Percentiles rank a stretch among this genome's conserved stretches.
Conservation (phyloP, 2,797 vertebrate genomes). For the Toxotes lorentzi region DNA sequence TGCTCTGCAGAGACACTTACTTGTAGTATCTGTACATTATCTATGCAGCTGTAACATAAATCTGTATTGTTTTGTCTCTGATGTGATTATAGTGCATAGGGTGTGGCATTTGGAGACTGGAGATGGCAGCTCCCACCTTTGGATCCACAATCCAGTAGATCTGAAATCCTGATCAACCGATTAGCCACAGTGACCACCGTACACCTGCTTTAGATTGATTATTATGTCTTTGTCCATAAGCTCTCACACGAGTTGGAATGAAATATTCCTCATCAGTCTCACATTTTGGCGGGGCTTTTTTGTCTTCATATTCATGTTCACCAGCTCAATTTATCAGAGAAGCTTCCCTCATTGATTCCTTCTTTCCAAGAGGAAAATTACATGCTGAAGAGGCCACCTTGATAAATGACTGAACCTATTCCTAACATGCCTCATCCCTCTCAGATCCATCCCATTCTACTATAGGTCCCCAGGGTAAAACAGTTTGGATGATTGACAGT, state of each 20-base stretch:
- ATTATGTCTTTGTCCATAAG: background rate
- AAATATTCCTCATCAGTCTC: background rate
- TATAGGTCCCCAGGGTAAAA: background rate
- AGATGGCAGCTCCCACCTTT: too few species aligned
- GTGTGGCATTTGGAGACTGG: too few species aligned
- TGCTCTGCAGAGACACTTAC: background rate
- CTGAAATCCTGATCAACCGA: too few species aligned
- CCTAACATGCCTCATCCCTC: background rate
- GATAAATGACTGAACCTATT: constrained; percentile 1
- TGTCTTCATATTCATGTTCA: background rate
- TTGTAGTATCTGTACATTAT: too few species aligned
- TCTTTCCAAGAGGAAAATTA: background rate
- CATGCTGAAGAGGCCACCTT: background rate
- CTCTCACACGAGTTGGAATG: background rate
- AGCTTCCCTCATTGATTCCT: background rate
- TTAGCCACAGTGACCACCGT: too few species aligned
- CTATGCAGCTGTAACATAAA: background rate
- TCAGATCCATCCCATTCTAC: constrained; percentile 10
- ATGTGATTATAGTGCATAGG: too few species aligned
- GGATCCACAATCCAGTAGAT: too few species aligned
- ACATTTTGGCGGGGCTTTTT: background rate
- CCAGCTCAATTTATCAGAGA: background rate
- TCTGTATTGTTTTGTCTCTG: background rate
- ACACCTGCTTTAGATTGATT: too few species aligned
- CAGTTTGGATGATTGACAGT: constrained; percentile 25